Percentiles rank a stretch among this genome's conserved stretches.
phyloP scores from a whole-genome alignment of 2,888 invertebrate genomes.

The Callosobruchus maculatus region DNA sequence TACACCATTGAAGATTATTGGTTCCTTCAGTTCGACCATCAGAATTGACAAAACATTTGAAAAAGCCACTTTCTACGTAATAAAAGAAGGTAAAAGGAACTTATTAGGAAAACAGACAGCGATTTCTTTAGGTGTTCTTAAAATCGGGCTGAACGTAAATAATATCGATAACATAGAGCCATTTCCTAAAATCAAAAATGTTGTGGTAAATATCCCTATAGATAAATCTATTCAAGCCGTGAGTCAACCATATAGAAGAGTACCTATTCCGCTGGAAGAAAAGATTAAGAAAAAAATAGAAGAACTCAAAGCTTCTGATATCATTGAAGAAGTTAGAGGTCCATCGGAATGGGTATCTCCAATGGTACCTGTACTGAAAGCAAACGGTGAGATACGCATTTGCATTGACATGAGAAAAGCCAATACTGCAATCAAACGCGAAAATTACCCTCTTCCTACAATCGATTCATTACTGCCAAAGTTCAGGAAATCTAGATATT shows the following conservation, averaged over 20 bases:
- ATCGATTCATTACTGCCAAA: constrained; percentile 12
- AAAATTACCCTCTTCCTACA: constrained; percentile 12
- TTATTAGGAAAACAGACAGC: constrained; percentile 18
- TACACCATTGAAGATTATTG: constrained; percentile 16
- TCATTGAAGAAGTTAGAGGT: too few relatives aligned
- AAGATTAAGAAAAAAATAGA: constrained; percentile 23
- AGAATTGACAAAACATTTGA: constrained; percentile 9
- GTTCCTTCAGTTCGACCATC: constrained; percentile 22
- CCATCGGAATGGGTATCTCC: too few relatives aligned
- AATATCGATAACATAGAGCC: constrained; percentile 1
- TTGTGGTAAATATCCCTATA: constrained; percentile 5
- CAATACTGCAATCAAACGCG: constrained; percentile 10
- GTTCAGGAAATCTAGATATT: constrained; percentile 8
- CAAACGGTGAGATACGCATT: constrained; percentile 12
- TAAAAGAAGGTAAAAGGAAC: constrained; percentile 14
- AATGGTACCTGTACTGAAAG: constrained; percentile 9
- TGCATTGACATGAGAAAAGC: constrained; percentile 17
- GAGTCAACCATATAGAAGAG: constrained; percentile 32
- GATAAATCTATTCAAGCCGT: constrained; percentile 23
- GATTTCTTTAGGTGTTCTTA: constrained; percentile 12
- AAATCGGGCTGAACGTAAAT: constrained; percentile 7
- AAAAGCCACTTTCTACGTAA: constrained; percentile 19
- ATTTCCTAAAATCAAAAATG: constrained; percentile 15
- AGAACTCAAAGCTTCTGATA: constrained; percentile 24
- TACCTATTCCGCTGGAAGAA: constrained; percentile 34